Evolutionary conservation across 2,888 invertebrate species (phyloP).

Genomic region (Psylliodes chrysocephalus): DNA sequence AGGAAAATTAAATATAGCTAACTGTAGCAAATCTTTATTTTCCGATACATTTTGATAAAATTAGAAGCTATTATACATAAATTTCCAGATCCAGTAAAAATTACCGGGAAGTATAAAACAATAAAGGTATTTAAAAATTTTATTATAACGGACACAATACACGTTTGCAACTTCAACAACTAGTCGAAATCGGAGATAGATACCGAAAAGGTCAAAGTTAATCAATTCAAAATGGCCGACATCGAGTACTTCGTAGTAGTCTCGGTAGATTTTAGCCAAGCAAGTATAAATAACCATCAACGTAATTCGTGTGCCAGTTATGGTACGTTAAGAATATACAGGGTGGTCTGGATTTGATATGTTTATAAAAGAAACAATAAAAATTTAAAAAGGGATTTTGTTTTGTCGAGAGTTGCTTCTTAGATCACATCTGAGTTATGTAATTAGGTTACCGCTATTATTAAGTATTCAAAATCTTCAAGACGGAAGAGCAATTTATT

Average conservation of each 20-base stretch:
- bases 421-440: no score
- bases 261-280: constrained; percentile 8
- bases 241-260: not conserved
- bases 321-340: not conserved
- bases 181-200: constrained; percentile 3
- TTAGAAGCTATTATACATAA: no score
- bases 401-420: no score
- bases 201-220: constrained; percentile 42
- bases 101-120: not conserved
- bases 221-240: constrained; percentile 41
- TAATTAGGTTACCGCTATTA: no score
- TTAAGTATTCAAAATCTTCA: no score
- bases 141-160: not conserved
- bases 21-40: no score
- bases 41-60: no score
- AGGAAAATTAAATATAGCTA: no score
- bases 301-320: not conserved
- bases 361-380: no score
- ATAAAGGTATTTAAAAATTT: not conserved
- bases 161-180: not conserved
- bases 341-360: no score
- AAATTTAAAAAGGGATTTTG: no score
- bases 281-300: constrained; percentile 1
- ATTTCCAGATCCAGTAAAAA: not conserved
- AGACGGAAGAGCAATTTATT: no score